Conservation (phyloP, 2,888 invertebrate genomes). For the Thera britannica region DNA sequence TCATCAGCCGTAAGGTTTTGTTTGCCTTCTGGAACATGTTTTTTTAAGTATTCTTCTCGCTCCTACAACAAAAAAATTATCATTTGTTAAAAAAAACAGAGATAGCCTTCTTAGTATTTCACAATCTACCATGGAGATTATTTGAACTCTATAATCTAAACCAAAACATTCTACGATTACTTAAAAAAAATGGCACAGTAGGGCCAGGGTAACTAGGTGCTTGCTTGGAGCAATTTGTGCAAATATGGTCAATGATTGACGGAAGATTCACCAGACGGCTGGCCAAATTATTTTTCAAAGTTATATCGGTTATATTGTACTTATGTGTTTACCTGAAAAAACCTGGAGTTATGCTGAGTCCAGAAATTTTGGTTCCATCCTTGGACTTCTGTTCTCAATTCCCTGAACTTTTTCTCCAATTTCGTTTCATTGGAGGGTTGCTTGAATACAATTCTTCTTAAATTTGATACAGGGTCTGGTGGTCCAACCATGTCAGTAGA, state of each 20-base stretch:
- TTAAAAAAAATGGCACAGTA: too few relatives aligned
- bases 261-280: too few relatives aligned
- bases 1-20: constrained; percentile 89
- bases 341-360: constrained; percentile 91
- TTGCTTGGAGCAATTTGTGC: too few relatives aligned
- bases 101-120: constrained; percentile 17
- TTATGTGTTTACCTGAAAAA: constrained; percentile 80
- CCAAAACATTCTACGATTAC: too few relatives aligned
- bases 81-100: constrained; percentile 6
- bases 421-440: constrained; percentile 87
- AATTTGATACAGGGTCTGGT: constrained; percentile 91
- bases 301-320: too few relatives aligned
- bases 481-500: constrained; percentile 89
- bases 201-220: too few relatives aligned
- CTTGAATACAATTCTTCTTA: constrained; percentile 89
- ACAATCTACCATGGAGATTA: not conserved
- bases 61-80: constrained; percentile 66
- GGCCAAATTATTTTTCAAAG: too few relatives aligned
- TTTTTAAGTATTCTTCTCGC: constrained; percentile 83
- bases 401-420: constrained; percentile 87
- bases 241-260: too few relatives aligned
- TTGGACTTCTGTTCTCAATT: constrained; percentile 88
- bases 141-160: too few relatives aligned
- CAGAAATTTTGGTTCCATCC: constrained; percentile 95
- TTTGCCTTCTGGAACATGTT: constrained; percentile 74